phyloP scores from a whole-genome alignment of 2,797 vertebrate genomes.

The Poecilia picta region DNA sequence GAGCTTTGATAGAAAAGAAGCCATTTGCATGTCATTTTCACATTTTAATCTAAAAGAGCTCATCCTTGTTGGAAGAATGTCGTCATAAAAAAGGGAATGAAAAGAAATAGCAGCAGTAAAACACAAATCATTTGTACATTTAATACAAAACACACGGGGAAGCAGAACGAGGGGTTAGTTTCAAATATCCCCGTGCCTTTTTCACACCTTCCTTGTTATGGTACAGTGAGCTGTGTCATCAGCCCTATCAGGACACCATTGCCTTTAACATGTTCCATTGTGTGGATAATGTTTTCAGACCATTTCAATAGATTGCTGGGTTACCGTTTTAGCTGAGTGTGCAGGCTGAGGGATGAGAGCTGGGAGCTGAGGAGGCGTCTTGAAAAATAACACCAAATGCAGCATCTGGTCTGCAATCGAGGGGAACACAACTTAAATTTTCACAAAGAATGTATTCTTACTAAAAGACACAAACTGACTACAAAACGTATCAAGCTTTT shows the following conservation, averaged over 20 bases:
- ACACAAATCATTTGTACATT: constrained; percentile 59
- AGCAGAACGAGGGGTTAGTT: constrained; percentile 48
- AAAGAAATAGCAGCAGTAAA: constrained; percentile 59
- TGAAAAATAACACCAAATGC: constrained; percentile 80
- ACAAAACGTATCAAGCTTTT: constrained; percentile 3
- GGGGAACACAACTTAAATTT: constrained; percentile 68
- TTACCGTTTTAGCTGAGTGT: constrained; percentile 78
- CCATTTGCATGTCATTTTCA: constrained; percentile 75
- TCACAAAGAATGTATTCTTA: constrained; percentile 24
- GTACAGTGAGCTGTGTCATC: constrained; percentile 68
- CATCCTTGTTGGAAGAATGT: constrained; percentile 52
- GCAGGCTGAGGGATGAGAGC: constrained; percentile 78
- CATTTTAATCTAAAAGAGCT: constrained; percentile 67
- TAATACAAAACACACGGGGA: constrained; percentile 46
- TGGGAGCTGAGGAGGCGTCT: constrained; percentile 78
- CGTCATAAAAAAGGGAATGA: constrained; percentile 53
- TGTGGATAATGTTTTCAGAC: constrained; percentile 76
- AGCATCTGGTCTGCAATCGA: constrained; percentile 74
- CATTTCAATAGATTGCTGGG: constrained; percentile 79
- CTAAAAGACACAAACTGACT: constrained; percentile 36
- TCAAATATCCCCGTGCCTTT: constrained; percentile 46
- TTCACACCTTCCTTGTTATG: constrained; percentile 40
- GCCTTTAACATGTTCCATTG: constrained; percentile 79
- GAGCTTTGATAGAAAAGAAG: constrained; percentile 71
- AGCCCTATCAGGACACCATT: constrained; percentile 70